Conservation (phyloP, 2,888 invertebrate species). For the Tetragonula carbonaria region DNA sequence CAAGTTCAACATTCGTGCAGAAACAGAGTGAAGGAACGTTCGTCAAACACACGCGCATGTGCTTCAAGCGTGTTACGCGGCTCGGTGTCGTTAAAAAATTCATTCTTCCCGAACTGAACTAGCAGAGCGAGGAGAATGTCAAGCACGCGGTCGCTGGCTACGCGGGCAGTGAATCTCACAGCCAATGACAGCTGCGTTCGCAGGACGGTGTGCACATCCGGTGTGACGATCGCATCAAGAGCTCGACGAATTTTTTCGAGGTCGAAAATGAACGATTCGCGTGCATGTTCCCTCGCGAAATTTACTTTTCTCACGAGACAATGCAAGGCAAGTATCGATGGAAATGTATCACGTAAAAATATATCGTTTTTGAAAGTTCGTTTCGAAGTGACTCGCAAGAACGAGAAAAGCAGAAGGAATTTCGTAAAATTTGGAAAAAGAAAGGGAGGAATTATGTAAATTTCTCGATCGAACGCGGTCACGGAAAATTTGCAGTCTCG, state of each 20-base stretch:
- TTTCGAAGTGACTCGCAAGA: background rate
- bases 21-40: background rate
- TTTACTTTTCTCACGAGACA: slow-evolving; percentile 17
- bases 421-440: no score
- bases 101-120: slow-evolving; percentile 34
- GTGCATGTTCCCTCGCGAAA: background rate
- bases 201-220: slow-evolving; percentile 46
- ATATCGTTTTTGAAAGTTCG: background rate
- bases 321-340: background rate
- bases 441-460: background rate
- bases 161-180: slow-evolving; percentile 24
- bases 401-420: background rate
- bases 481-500: background rate
- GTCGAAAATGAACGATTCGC: slow-evolving; percentile 21
- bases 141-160: slow-evolving; percentile 25
- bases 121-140: slow-evolving; percentile 31
- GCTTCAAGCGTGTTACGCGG: background rate
- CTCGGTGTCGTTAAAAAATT: slow-evolving; percentile 37
- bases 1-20: background rate
- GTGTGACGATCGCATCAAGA: slow-evolving; percentile 23
- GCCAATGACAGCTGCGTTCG: slow-evolving; percentile 43
- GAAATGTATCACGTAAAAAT: slow-evolving; percentile 9
- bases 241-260: slow-evolving; percentile 23
- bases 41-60: background rate
- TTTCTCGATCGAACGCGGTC: background rate